Percentiles rank a stretch among this genome's conserved stretches.
Conservation (phyloP, 2,113 vertebrate species). For the Chloroceryle aenea region DNA sequence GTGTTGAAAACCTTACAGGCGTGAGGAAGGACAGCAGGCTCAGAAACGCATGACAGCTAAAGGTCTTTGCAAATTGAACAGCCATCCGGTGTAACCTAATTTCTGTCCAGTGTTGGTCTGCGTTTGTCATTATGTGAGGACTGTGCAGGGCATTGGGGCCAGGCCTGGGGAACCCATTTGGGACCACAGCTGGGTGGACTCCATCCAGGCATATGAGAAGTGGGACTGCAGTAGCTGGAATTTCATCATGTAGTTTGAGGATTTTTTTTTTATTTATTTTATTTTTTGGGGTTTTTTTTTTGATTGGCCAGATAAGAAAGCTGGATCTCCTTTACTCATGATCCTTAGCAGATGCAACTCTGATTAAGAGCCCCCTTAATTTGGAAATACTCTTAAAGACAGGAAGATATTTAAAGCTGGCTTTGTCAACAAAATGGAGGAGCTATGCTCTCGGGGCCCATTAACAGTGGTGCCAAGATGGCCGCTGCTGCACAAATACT, state of each 20-base stretch:
- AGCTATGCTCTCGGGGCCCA: neutral
- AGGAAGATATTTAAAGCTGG: neutral
- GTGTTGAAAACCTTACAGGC: neutral
- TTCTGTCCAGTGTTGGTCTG: fast-evolving
- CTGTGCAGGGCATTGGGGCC: too few relatives aligned
- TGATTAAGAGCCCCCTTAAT: neutral
- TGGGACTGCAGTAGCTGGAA: neutral
- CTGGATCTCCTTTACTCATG: neutral
- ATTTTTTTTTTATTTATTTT: neutral
- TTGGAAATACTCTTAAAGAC: neutral
- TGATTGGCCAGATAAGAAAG: neutral
- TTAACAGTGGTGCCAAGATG: conserved; percentile 3
- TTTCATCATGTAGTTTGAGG: neutral
- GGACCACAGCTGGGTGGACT: neutral
- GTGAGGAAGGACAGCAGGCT: neutral
- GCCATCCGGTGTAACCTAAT: neutral
- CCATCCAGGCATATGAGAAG: neutral
- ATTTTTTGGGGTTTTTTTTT: neutral
- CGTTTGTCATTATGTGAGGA: neutral
- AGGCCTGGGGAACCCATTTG: neutral
- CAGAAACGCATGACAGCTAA: neutral
- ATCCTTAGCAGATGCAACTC: neutral
- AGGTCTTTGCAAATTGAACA: neutral
- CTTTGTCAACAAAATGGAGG: neutral
- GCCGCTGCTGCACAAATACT: neutral